Evolutionary conservation across 2,113 vertebrate species (phyloP), one percentile per base, ranked within the genome.

Genomic region (Sakesphorus luctuosus): DNA sequence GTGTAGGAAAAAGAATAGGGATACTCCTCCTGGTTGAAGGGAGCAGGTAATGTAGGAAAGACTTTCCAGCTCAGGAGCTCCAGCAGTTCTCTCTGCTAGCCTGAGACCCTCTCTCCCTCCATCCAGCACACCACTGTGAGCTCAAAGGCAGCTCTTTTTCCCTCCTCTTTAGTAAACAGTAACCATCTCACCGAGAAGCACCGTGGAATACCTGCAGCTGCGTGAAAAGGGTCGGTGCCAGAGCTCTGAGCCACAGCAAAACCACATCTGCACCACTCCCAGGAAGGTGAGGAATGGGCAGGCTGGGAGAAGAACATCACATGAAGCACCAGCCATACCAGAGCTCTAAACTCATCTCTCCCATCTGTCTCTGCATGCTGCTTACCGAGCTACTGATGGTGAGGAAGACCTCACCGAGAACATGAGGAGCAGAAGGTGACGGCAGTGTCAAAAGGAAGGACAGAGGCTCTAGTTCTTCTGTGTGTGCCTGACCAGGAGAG

Each of bases 331-430:
- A 68, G 17, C 8, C 11, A 36, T 33, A 26, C 58, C 68, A n/a
- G 13, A 20, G 43, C 31, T 68, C 36, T 53, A 86, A 75, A 55
- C 23, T 44, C 58, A 23, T 65, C 20, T 46, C 3, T 19, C 35
- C 16, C 44, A 26, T 24, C 13, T 50, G 52, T 59, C 38, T 7
- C 35, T 81, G 65, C 72, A 58, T 1, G 1, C 33, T 28, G 29
- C 53, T 81, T 5, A 0, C 87, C 17, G 38, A 85, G 29, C 35
- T 77, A 40, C 52, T 0, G 0, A 68, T 36, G 50, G 10, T 2
- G 6, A 71, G 46, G n/a, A 90, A 86, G 36, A 44, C 3, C 10
- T 28, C 13, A 0, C 0, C 4, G 44, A 82, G 53, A 63, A 69
- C 47, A 50, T 3, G 20, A 66, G 44, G 69, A 36, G 19, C 20